phyloP scores from a whole-genome alignment of 1,140 invertebrate species.

The Pseudomyrmex sp. region DNA sequence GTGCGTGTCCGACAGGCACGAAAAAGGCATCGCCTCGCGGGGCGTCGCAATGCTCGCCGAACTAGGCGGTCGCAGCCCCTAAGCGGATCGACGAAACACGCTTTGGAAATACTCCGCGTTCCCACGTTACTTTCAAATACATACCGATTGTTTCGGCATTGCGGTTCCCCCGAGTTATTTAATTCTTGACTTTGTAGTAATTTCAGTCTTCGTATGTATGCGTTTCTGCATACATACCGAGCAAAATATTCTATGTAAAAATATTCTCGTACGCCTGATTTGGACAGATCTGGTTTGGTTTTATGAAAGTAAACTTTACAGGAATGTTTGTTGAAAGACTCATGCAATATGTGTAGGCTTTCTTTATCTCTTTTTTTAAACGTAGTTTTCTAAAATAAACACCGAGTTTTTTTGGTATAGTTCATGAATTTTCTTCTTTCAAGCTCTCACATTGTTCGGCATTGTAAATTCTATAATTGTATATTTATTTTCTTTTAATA shows the following conservation, averaged over 20 bases:
- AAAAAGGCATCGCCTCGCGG: slow-evolving; percentile 84
- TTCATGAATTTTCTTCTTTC: too few relatives aligned
- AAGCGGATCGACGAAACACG: slow-evolving; percentile 61
- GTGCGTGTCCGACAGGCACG: slow-evolving; percentile 83
- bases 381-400: not conserved
- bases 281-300: not conserved
- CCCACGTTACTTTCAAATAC: not conserved
- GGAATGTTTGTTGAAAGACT: not conserved
- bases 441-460: too few relatives aligned
- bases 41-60: slow-evolving; percentile 83
- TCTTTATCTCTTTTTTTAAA: not conserved
- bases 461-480: not conserved
- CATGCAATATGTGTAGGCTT: not conserved
- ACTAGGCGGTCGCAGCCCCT: slow-evolving; percentile 76
- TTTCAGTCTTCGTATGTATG: not conserved
- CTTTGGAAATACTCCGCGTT: slow-evolving; percentile 52
- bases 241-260: not conserved
- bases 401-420: not conserved
- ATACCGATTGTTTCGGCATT: not conserved
- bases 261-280: not conserved
- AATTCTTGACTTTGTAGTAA: not conserved
- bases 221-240: not conserved
- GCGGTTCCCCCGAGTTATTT: too few relatives aligned
- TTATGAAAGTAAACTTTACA: not conserved
- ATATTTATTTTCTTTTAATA: not conserved